phyloP scores from a whole-genome alignment of 2,888 invertebrate genomes.

The Andrena bicolor region DNA sequence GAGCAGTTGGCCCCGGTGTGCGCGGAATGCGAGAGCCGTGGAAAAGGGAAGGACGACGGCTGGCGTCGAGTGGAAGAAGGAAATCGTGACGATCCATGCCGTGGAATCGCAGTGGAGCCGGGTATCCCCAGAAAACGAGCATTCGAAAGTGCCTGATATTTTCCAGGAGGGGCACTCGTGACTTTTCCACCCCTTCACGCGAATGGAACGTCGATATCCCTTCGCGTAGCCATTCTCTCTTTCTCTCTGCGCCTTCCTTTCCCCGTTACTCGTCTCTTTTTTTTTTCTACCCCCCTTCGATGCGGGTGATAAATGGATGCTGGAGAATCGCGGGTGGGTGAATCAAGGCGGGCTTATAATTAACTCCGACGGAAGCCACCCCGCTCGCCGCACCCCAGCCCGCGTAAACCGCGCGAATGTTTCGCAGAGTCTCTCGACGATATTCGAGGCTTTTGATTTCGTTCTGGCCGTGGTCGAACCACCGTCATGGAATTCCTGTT shows the following conservation, averaged over 20 bases:
- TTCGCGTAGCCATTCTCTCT: slow-evolving; percentile 14
- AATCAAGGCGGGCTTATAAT: slow-evolving; percentile 43
- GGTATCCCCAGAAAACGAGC: slow-evolving; percentile 15
- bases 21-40: slow-evolving; percentile 5
- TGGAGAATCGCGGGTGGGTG: neutral
- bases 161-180: slow-evolving; percentile 34
- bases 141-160: slow-evolving; percentile 47
- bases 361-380: slow-evolving; percentile 26
- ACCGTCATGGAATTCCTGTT: slow-evolving; percentile 7
- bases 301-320: slow-evolving; percentile 31
- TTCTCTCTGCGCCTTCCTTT: neutral
- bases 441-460: slow-evolving; percentile 25
- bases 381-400: too few species aligned
- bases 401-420: slow-evolving; percentile 13
- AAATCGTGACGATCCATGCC: slow-evolving; percentile 24
- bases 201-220: slow-evolving; percentile 42
- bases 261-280: neutral
- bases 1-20: neutral
- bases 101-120: neutral
- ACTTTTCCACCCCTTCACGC: slow-evolving; percentile 6
- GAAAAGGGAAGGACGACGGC: neutral
- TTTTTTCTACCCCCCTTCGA: neutral
- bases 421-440: slow-evolving; percentile 13
- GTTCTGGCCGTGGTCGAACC: slow-evolving; percentile 8
- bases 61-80: slow-evolving; percentile 23